Evolutionary conservation across 2,888 invertebrate species (phyloP), one percentile per base, ranked within the genome.

Genomic region (Melanchra persicariae): DNA sequence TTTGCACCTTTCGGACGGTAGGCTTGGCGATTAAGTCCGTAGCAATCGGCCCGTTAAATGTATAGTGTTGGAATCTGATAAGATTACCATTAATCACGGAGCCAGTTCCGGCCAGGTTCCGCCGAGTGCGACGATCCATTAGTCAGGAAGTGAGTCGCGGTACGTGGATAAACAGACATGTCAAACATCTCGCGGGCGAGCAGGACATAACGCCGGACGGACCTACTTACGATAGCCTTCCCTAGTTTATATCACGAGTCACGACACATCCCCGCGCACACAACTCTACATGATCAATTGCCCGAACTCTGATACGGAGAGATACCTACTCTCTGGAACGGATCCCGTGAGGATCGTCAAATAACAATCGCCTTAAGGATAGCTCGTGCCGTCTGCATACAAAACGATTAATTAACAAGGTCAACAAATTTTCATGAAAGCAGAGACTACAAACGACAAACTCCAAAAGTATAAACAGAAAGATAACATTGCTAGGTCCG

Each of bases 351-450:
- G 85, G 86, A 85, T 84, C 70, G 75, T 84, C 79, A 82, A 86
- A 85, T 87, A 88, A 88, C 90, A 87, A 82, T 82, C 77, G 70
- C 86, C 82, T 88, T 84, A 87, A 89, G 88, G 86, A 87, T 86
- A 87, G 84, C 83, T 80, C 72, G 82, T 75, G 87, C 86, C 86
- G 91, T 91, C 91, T 91, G 93, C 93, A 94, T 94, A 93, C 92
- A 92, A 94, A 94, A 92, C 91, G 92, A 92, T 93, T 94, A 93
- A 94, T 94, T 94, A 94, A 92, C 91, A 93, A 91, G 90, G 91
- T 92, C 91, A 93, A 93, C 93, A 92, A 92, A 91, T 92, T 92
- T 92, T 89, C 88, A 85, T 87, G 85, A 92, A 91, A 89, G 90
- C 89, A 88, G 87, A 88, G 88, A 90, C 90, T 74, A 85, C 84